phyloP scores from a whole-genome alignment of 2,113 vertebrate genomes.

The Dromaius novaehollandiae region DNA sequence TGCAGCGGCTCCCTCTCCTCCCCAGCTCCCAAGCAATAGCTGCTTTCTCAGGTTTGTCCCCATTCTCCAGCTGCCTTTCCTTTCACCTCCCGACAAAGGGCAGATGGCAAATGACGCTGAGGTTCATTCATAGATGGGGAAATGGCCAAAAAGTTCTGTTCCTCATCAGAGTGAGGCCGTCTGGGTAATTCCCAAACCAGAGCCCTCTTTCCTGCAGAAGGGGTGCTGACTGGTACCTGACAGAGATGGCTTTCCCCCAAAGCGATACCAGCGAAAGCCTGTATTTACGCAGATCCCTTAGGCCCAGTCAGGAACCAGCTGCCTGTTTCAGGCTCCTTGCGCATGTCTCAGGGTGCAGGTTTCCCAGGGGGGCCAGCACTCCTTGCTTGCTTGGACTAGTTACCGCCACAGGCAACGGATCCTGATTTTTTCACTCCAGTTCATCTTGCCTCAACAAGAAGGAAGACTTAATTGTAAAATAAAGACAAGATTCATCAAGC shows the following conservation, averaged over 20 bases:
- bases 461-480: neutral
- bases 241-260: neutral
- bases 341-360: neutral
- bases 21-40: no score
- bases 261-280: fast-evolving
- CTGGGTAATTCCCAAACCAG: no score
- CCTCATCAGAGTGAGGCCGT: no score
- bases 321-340: neutral
- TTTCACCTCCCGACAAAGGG: no score
- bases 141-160: no score
- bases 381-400: neutral
- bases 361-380: neutral
- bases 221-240: fast-evolving
- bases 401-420: neutral
- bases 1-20: no score
- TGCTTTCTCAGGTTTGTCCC: no score
- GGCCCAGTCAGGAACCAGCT: fast-evolving
- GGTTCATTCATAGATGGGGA: no score
- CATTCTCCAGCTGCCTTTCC: no score
- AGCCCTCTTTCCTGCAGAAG: neutral
- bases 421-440: neutral
- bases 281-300: neutral
- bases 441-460: neutral
- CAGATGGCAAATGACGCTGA: no score
- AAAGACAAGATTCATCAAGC: neutral